These are phyloP conservation scores for Gymnopithys bicolor DNA, from an alignment of 2,797 vertebrate genomes.

Conservation along the genomic window DNA sequence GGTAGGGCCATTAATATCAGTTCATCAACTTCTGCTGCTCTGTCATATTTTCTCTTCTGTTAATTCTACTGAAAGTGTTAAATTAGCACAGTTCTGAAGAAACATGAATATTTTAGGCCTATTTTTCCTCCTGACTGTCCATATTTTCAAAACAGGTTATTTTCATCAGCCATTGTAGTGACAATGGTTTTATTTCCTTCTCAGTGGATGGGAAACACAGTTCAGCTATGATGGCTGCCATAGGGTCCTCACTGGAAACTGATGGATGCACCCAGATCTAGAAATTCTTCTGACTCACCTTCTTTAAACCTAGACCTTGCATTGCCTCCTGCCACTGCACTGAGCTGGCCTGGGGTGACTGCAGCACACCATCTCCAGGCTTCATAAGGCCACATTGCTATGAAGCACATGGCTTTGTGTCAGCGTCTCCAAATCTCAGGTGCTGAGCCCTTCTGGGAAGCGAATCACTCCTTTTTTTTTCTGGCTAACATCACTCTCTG, in stretches of 20 bases:
- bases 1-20: background rate
- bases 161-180: background rate
- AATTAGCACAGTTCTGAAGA: background rate
- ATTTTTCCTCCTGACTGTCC: background rate
- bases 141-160: background rate
- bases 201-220: background rate
- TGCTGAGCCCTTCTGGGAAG: background rate
- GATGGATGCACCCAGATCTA: background rate
- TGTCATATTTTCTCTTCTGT: background rate
- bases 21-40: background rate
- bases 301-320: background rate
- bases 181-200: background rate
- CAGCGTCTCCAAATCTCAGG: background rate
- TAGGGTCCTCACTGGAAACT: rapidly evolving
- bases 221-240: background rate
- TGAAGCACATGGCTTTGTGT: rapidly evolving
- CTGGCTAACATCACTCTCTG: background rate
- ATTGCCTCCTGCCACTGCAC: background rate
- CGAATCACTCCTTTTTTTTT: background rate
- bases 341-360: background rate
- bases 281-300: background rate
- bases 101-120: background rate
- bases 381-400: background rate
- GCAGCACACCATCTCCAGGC: background rate
- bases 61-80: background rate